Conservation (phyloP, 2,113 vertebrate species). For the Psilopogon haemacephalus region DNA sequence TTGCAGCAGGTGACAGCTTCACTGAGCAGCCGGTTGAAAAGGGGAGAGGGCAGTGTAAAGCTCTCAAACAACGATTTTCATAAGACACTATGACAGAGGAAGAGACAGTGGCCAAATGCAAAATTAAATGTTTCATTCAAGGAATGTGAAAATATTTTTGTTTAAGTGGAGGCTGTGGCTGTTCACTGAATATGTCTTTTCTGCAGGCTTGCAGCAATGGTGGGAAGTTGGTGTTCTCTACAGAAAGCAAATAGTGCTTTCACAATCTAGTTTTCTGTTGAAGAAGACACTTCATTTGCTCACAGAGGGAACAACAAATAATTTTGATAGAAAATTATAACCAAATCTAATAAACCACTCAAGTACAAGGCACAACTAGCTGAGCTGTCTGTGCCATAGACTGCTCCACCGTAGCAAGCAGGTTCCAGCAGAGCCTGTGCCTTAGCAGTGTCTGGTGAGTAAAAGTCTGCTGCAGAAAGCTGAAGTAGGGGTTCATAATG, state of each 20-base stretch:
- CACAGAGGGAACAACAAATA: neutral
- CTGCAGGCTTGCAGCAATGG: neutral
- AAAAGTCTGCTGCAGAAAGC: neutral
- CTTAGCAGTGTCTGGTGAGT: neutral
- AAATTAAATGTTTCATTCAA: neutral
- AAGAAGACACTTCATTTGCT: neutral
- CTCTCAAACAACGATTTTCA: neutral
- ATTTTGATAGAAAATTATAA: neutral
- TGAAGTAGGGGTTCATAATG: rapidly evolving
- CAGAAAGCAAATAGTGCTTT: neutral
- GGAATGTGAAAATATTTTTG: neutral
- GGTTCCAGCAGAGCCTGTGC: neutral
- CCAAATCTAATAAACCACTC: neutral
- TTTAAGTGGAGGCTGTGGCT: slow-evolving; percentile 16
- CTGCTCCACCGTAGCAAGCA: neutral
- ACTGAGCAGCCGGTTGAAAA: neutral
- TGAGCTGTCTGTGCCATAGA: neutral
- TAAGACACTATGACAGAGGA: neutral
- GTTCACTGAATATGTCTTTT: neutral
- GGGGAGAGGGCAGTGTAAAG: neutral
- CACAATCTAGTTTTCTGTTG: neutral
- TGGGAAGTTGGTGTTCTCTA: neutral
- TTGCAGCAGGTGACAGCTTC: neutral
- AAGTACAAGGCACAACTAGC: neutral
- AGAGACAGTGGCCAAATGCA: neutral